These are phyloP conservation scores for Chamaea fasciata DNA, from an alignment of 2,113 vertebrate species.

Conservation along the genomic window DNA sequence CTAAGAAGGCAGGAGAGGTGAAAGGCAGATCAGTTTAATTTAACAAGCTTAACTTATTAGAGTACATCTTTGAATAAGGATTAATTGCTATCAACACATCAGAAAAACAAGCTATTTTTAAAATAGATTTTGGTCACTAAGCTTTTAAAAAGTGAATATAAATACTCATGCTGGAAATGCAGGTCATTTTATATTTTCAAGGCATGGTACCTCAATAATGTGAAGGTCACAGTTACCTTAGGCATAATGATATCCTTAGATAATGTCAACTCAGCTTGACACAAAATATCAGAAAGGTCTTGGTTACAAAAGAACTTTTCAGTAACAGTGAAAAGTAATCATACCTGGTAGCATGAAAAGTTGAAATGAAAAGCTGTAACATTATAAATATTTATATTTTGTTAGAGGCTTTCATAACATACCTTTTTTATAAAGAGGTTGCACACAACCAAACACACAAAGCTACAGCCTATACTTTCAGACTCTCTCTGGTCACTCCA, in stretches of 20 bases:
- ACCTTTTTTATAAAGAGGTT: not conserved
- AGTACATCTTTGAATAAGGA: not conserved
- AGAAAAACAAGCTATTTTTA: not conserved
- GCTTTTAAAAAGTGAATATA: not conserved
- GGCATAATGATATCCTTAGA: not conserved
- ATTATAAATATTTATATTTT: not conserved
- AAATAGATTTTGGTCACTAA: not conserved
- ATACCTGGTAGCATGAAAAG: not conserved
- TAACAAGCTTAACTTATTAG: not conserved
- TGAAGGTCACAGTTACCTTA: not conserved
- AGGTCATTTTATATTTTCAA: not conserved
- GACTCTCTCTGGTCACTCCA: not conserved
- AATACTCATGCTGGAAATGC: not conserved
- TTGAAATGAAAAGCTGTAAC: not conserved
- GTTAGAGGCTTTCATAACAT: not conserved
- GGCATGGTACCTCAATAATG: not conserved
- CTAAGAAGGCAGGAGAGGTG: not conserved
- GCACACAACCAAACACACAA: not conserved
- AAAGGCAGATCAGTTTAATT: not conserved
- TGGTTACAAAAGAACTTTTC: not conserved
- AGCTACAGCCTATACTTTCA: not conserved
- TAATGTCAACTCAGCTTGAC: not conserved
- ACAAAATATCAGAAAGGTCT: not conserved
- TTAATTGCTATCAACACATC: not conserved
- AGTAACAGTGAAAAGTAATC: not conserved